phyloP scores from a whole-genome alignment of 1,140 invertebrate species.

The Conus betulinus region DNA sequence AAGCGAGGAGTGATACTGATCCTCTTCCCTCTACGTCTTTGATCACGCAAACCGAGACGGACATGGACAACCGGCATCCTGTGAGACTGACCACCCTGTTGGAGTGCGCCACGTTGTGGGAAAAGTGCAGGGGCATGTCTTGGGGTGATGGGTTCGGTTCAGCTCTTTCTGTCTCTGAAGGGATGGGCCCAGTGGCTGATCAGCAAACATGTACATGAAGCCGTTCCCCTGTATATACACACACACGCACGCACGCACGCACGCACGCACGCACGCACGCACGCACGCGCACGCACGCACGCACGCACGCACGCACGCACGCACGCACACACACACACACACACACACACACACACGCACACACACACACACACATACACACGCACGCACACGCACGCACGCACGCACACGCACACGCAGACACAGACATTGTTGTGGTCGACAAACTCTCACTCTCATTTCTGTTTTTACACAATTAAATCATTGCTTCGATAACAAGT shows the following conservation, averaged over 20 bases:
- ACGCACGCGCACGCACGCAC: not conserved
- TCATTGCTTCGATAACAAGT: too few relatives aligned
- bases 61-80: too few relatives aligned
- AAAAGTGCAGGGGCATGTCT: constrained; percentile 24
- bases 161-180: not conserved
- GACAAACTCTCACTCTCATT: too few relatives aligned
- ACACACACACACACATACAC: too few relatives aligned
- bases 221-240: not conserved
- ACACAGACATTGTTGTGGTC: not conserved
- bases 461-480: too few relatives aligned
- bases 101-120: constrained; percentile 41
- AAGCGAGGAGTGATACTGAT: too few relatives aligned
- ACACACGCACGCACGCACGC: constrained; percentile 4
- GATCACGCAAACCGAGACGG: too few relatives aligned
- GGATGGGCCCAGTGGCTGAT: not conserved
- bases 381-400: too few relatives aligned
- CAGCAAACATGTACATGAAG: constrained; percentile 34
- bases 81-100: constrained; percentile 6
- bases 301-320: not conserved
- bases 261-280: not conserved
- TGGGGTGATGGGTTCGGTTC: not conserved
- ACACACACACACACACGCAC: not conserved
- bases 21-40: not conserved
- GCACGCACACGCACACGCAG: too few relatives aligned
- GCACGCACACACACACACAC: not conserved